phyloP scores from a whole-genome alignment of 2,113 vertebrate species.

The Trematomus loennbergii region DNA sequence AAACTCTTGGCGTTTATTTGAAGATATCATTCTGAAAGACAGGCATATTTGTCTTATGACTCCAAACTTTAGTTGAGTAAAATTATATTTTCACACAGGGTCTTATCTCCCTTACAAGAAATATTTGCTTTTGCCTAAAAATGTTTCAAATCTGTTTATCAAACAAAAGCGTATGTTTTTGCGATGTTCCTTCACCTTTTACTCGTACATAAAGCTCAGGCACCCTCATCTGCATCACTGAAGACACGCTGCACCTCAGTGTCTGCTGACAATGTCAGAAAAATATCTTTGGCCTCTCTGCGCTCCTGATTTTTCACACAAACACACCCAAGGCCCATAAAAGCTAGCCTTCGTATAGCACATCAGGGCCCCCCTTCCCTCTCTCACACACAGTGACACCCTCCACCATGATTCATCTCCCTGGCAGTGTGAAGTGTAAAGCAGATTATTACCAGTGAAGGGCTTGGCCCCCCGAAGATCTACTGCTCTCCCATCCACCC shows the following conservation, averaged over 20 bases:
- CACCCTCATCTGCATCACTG: background rate
- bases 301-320: conserved; percentile 7
- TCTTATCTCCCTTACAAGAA: background rate
- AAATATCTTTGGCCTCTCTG: conserved; percentile 31
- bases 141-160: background rate
- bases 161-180: background rate
- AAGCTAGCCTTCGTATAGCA: conserved; percentile 23
- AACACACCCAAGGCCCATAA: conserved; percentile 10
- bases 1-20: background rate
- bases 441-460: conserved; percentile 76
- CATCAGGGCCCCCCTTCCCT: conserved; percentile 26
- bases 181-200: background rate
- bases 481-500: conserved; percentile 62
- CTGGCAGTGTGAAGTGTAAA: conserved; percentile 66
- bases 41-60: background rate
- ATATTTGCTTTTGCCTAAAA: background rate
- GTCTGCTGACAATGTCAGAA: conserved; percentile 15
- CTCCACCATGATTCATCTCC: conserved; percentile 66
- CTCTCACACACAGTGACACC: conserved; percentile 43
- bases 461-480: conserved; percentile 63
- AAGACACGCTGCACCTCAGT: conserved; percentile 5
- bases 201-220: conserved; percentile 1
- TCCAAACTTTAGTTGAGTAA: background rate
- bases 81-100: background rate
- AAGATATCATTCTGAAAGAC: background rate